Evolutionary conservation across 2,888 invertebrate genomes (phyloP), one percentile per base, ranked within the genome.

Genomic region (Heliconius charithonia): DNA sequence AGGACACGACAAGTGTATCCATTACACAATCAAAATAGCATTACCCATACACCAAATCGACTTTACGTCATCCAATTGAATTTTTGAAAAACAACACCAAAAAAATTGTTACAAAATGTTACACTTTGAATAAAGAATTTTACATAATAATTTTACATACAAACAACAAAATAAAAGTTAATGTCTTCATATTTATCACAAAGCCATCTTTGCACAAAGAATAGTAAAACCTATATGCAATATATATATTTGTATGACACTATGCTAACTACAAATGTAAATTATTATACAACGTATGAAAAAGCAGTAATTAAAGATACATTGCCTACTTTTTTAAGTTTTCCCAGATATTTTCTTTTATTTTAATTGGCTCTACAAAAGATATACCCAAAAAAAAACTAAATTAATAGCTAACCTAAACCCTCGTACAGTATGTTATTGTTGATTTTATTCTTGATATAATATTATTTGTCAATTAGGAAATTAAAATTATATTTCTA

Each of bases 1-100:
- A 88, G 86, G 87, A 86, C 88, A 85, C 81, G 83, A 81, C 87
- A 86, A 88, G 88, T 89, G 87, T 88, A 85, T 85, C 85, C 86
- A 88, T 86, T 85, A 86, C 84, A 86, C 84, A 87, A 87, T 84
- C 83, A 82, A 82, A 82, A 80, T 82, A 82, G 79, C 79, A 83
- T 85, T 83, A 84, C 78, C 80, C 77, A 86, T 85, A 85, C 85
- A 83, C 78, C 80, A 84, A 81, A 82, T 82, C 79, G 81, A 81
- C 77, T 82, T 82, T 82, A 81, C 80, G 83, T 79, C 83, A 79
- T 62, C 78, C 83, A 82, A 83, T 84, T 85, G 84, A 86, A 87
- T 87, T 85, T 85, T 86, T 79, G 73, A 80, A 81, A 83, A 84
- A 84, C 84, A 83, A 84, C 82, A 86, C 76, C 80, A 80, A 77